Evolutionary conservation across 1,140 invertebrate genomes (phyloP).

Genomic region (Calephelis nemesis): DNA sequence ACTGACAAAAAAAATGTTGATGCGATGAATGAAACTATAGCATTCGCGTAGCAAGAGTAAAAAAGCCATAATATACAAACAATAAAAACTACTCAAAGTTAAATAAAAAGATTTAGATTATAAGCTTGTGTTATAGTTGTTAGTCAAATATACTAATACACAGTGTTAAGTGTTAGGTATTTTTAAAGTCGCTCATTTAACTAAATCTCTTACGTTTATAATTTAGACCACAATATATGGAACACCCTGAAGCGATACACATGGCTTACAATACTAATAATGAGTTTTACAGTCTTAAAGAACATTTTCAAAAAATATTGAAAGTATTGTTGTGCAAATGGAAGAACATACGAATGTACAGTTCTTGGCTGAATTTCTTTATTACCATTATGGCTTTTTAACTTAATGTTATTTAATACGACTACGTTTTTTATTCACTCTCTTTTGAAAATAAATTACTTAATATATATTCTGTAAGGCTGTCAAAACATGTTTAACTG

Average conservation of each 20-base stretch:
- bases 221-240: constrained; percentile 29
- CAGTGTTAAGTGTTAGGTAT: background rate
- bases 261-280: constrained; percentile 48
- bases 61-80: too few species aligned
- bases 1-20: too few species aligned
- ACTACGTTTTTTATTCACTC: background rate
- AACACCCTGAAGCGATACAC: constrained; percentile 53
- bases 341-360: constrained; percentile 4
- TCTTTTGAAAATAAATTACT: too few species aligned
- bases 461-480: too few species aligned
- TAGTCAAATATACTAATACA: too few species aligned
- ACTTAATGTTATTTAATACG: background rate
- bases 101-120: too few species aligned
- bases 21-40: too few species aligned
- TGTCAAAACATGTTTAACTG: too few species aligned
- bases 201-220: constrained; percentile 19
- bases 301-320: constrained; percentile 29
- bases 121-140: too few species aligned
- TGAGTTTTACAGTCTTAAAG: constrained; percentile 33
- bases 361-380: constrained; percentile 1
- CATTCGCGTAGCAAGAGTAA: too few species aligned
- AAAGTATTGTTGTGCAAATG: constrained; percentile 23
- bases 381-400: background rate
- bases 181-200: too few species aligned
- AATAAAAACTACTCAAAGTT: too few species aligned